These are phyloP conservation scores for Thereva nobilitata DNA, from an alignment of 2,888 invertebrate genomes.

Conservation along the genomic window DNA sequence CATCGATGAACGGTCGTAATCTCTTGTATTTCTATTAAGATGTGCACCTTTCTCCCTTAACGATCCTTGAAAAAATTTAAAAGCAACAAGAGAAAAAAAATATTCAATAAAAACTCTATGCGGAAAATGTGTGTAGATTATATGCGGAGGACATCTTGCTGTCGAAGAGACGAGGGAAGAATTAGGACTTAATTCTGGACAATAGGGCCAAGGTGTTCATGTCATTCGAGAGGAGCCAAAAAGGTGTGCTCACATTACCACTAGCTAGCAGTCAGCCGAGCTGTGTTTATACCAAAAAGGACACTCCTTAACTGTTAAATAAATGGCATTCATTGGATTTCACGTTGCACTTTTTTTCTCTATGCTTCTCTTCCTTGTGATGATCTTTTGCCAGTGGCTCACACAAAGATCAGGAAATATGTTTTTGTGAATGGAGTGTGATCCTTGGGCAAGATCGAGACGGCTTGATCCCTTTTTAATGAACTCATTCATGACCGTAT, in stretches of 20 bases:
- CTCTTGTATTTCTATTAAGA: slow-evolving; percentile 30
- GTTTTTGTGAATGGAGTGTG: slow-evolving; percentile 38
- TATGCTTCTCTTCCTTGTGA: slow-evolving; percentile 21
- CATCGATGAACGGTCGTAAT: slow-evolving; percentile 25
- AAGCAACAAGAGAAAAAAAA: too few species aligned
- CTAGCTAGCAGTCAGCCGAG: slow-evolving; percentile 22
- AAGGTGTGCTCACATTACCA: slow-evolving; percentile 28
- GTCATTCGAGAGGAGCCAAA: slow-evolving; percentile 25
- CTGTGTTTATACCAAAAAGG: slow-evolving; percentile 36
- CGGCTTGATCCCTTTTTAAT: slow-evolving; percentile 38
- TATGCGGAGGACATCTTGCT: slow-evolving; percentile 16
- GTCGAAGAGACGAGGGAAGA: slow-evolving; percentile 8
- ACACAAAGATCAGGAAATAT: slow-evolving; percentile 41
- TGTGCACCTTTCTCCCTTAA: background rate
- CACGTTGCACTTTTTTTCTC: background rate
- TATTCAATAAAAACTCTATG: slow-evolving; percentile 27
- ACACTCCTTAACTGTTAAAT: slow-evolving; percentile 33
- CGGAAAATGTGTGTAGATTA: slow-evolving; percentile 19
- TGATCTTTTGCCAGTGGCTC: slow-evolving; percentile 19
- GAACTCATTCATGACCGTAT: slow-evolving; percentile 36
- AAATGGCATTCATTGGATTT: slow-evolving; percentile 24
- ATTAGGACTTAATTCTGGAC: slow-evolving; percentile 37
- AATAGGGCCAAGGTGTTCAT: slow-evolving; percentile 28
- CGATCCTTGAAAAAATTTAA: slow-evolving; percentile 1
- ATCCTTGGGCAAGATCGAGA: slow-evolving; percentile 21